Evolutionary conservation across 2,797 vertebrate genomes (phyloP), one percentile per base, ranked within the genome.

Genomic region (Astyanax mexicanus): DNA sequence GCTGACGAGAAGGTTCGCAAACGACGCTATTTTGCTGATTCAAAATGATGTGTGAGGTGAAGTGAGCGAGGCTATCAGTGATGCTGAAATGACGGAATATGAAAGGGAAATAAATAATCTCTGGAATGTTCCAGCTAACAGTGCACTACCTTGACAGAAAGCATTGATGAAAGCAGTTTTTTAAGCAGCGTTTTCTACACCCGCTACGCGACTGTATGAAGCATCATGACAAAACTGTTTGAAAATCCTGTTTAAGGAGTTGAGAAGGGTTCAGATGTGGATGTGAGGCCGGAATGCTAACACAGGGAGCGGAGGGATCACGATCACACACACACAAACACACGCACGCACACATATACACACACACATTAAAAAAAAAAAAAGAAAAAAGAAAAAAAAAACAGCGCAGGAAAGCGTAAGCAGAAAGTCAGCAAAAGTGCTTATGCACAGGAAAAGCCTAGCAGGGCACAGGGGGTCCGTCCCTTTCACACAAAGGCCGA

Each of bases 401-500:
- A 79, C 73, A 67, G 67, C 37, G 40, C 44, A 78, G 80, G 71
- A 81, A 80, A 61, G 68, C 86, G 87, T 81, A 82, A 78, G 82
- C 83, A 76, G 67, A 86, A 87, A 72, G 83, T 88, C 85, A 70
- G 72, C 81, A 84, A 92, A 55, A 90, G 77, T 87, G 90, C 89
- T 90, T 89, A 87, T 84, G 83, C 77, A 57, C 70, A 55, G 80
- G 86, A 89, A 89, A 76, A 69, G 69, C 81, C 74, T 77, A 76
- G 45, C 71, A 83, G 88, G 82, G 83, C 88, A 89, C 79, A 81
- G 82, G 83, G 61, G 58, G 82, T 54, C 55, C 85, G 87, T 88
- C 89, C 88, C 82, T 88, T 84, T 80, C 75, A 71, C 84, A 85
- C 85, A 89, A 87, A 87, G 83, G 82, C 83, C 81, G 83, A 85